Evolutionary conservation across 2,888 invertebrate genomes (phyloP).

Genomic region (Halocaridina rubra): DNA sequence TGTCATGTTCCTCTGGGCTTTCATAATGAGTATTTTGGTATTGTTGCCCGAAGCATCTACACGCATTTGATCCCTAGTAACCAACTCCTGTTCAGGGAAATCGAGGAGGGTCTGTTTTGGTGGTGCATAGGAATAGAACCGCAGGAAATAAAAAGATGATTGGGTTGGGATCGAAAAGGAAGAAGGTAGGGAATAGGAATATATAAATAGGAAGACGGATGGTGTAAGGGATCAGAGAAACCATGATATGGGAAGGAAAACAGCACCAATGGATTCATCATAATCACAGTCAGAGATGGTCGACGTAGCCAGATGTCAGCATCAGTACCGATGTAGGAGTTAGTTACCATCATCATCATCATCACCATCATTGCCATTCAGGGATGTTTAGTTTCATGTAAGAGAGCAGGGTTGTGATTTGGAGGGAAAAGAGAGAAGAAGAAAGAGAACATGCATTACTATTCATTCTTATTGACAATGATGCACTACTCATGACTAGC

Average conservation of each 20-base stretch:
- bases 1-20: slow-evolving; percentile 82
- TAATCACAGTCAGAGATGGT: neutral
- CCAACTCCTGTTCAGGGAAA: slow-evolving; percentile 67
- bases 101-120: slow-evolving; percentile 13
- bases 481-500: neutral
- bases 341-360: neutral
- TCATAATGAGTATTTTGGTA: slow-evolving; percentile 87
- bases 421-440: neutral
- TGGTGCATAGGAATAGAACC: neutral
- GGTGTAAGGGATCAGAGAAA: neutral
- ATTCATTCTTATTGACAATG: neutral
- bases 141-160: neutral
- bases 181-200: neutral
- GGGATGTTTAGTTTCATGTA: neutral
- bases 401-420: neutral
- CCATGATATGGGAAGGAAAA: neutral
- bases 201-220: neutral
- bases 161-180: neutral
- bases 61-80: slow-evolving; percentile 71
- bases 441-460: slow-evolving; percentile 45
- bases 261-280: neutral
- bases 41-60: slow-evolving; percentile 90
- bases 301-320: neutral
- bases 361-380: neutral
- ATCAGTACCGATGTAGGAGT: too few relatives aligned